Base-by-base conservation (phyloP, 2,797 vertebrate species). In the Leucoraja ocellata region DNA sequence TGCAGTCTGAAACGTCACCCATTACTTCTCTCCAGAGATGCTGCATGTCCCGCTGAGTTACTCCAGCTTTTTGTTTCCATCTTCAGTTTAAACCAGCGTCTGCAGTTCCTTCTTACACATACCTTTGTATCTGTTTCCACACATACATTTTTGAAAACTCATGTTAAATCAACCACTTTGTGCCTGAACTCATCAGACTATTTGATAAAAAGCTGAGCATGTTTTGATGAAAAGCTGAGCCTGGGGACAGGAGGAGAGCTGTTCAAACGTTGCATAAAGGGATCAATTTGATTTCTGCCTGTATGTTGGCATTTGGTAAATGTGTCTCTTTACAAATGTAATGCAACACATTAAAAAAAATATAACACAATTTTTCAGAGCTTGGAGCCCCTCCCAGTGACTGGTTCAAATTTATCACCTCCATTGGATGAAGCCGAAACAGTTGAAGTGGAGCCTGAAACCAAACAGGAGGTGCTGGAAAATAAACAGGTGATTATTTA, bases 381-480 rank as follows among this genome's bases (percentile, higher is more conserved):
- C 94, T 94, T 99, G 96, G 98, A 99, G 94, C 97, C 99, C n/a
- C 97, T 99, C 93, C 98, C 98, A 0, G 95, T 97, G 95, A 94
- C 96, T 9, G 98, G 98, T 1, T 96, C 98, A 23, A 98, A 99
- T 94, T 96, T 99, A 78, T 97, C 97, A 28, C 81, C 97, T 78
- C 93, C 97, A 88, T 96, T 97, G 5, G 98, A 99, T 28, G 98
- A 99, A 94, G 93, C 97, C 0, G 98, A 98, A 78, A 94, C 97
- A 93, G 95, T 97, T 77, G 98, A 98, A 93, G 96, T 96, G 77
- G 97, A 98, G 95, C 98, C 98, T 73, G 97, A 98, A 94, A 94
- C 96, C 23, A 99, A 98, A 94, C 98, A 99, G 95, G 98, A 99
- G 94, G 96, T 99, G 94, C 96, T 99, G 0, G 98, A 99, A 95